A percentile compares a stretch with the other conserved stretches of the same genome.
Evolutionary conservation across 2,888 invertebrate genomes (phyloP).

Genomic region (Caenorhabditis plicata): DNA sequence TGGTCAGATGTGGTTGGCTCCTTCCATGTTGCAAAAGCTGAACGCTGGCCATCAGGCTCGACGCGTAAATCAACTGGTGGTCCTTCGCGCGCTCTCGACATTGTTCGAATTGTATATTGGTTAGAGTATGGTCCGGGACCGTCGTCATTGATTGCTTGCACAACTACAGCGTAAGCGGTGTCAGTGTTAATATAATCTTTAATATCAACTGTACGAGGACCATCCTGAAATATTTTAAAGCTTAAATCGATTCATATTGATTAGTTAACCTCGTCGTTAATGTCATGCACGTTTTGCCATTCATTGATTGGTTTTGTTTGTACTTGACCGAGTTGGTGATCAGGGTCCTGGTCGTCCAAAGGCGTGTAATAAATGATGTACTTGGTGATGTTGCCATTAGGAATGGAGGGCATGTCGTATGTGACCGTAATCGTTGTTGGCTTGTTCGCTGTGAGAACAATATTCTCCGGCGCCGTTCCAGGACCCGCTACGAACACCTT

Average conservation of each 20-base stretch:
- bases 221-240: slow-evolving; percentile 7
- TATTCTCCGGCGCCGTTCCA: slow-evolving; percentile 61
- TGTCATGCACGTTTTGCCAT: slow-evolving; percentile 57
- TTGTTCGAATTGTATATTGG: slow-evolving; percentile 59
- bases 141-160: slow-evolving; percentile 64
- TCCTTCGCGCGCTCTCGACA: slow-evolving; percentile 60
- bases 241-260: too few relatives aligned
- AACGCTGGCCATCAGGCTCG: slow-evolving; percentile 58
- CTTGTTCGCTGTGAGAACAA: slow-evolving; percentile 53
- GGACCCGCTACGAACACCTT: slow-evolving; percentile 61
- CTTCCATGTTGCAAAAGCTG: slow-evolving; percentile 58
- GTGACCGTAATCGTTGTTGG: slow-evolving; percentile 58
- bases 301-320: slow-evolving; percentile 59
- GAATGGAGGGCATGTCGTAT: slow-evolving; percentile 60
- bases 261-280: slow-evolving; percentile 30
- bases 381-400: slow-evolving; percentile 62
- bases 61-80: slow-evolving; percentile 61
- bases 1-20: slow-evolving; percentile 53
- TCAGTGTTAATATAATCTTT: slow-evolving; percentile 60
- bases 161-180: slow-evolving; percentile 63
- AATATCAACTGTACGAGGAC: slow-evolving; percentile 41
- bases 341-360: slow-evolving; percentile 60
- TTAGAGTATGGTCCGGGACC: slow-evolving; percentile 64
- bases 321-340: slow-evolving; percentile 61
- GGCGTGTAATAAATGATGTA: slow-evolving; percentile 65